These are phyloP conservation scores for Anoura caudifer DNA, from an alignment of 2,113 vertebrate genomes.

Conservation along the genomic window DNA sequence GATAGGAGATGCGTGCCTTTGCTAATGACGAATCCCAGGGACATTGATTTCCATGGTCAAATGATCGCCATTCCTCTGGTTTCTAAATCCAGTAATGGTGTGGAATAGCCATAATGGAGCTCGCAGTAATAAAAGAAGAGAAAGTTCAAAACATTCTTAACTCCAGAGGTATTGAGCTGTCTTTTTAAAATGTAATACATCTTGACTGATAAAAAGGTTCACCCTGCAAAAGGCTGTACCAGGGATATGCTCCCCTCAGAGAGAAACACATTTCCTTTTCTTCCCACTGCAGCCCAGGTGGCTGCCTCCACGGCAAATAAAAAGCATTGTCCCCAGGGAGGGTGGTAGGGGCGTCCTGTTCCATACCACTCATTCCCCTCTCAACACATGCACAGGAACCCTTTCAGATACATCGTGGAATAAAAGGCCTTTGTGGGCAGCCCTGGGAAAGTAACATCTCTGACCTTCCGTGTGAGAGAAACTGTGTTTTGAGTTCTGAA, in stretches of 20 bases:
- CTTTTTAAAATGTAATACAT: neutral
- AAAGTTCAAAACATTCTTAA: slow-evolving; percentile 3
- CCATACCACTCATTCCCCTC: neutral
- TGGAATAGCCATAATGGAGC: neutral
- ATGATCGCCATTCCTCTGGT: neutral
- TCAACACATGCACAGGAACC: neutral
- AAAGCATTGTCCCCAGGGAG: neutral
- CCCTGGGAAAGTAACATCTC: slow-evolving; percentile 61
- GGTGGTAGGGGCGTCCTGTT: neutral
- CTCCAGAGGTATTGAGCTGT: neutral
- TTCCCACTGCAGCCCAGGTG: neutral
- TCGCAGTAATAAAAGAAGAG: neutral
- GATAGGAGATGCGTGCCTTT: neutral
- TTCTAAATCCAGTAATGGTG: neutral
- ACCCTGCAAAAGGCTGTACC: neutral
- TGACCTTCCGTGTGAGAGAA: slow-evolving; percentile 28
- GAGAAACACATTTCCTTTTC: neutral
- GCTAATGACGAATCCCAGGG: neutral
- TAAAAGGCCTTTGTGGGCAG: slow-evolving; percentile 62
- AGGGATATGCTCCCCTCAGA: neutral
- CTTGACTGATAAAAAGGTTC: neutral
- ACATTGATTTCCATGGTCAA: slow-evolving; percentile 6
- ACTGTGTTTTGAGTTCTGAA: slow-evolving; percentile 63
- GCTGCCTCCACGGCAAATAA: neutral
- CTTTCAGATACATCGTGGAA: neutral